A percentile compares a stretch with the other conserved stretches of the same genome.
Conservation (phyloP, 2,888 invertebrate genomes). For the Chironomus riparius region DNA sequence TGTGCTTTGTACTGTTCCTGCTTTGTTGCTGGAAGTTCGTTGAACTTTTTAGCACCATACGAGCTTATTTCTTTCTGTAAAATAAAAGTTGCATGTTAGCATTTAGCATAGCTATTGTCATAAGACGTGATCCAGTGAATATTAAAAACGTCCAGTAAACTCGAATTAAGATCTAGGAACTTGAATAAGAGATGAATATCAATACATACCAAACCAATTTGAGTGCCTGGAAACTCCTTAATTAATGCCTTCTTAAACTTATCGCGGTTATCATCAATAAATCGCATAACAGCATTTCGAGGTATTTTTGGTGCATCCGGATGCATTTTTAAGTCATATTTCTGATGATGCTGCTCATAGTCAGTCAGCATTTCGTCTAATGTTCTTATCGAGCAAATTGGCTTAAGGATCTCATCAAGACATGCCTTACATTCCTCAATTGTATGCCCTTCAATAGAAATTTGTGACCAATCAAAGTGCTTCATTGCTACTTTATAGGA, state of each 20-base stretch:
- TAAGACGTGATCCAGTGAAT: background rate
- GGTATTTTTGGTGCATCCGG: background rate
- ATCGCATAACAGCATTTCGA: background rate
- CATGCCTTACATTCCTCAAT: background rate
- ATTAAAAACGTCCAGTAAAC: background rate
- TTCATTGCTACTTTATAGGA: background rate
- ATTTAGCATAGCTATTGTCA: no score
- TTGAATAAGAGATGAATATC: background rate
- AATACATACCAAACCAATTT: background rate
- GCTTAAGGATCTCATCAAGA: background rate
- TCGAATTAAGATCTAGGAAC: background rate
- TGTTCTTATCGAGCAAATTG: background rate
- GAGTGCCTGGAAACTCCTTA: background rate
- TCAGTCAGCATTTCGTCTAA: conserved; percentile 1
- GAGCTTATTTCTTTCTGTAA: no score
- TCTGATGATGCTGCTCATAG: background rate
- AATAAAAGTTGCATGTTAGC: no score
- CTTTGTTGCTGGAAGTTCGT: no score
- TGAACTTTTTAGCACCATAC: no score
- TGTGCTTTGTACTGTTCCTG: background rate
- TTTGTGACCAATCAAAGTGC: background rate
- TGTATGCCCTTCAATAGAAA: background rate
- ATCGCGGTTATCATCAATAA: background rate
- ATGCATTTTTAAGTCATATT: background rate
- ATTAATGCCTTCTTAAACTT: background rate